These are phyloP conservation scores for Eilema depressum DNA, from an alignment of 2,888 invertebrate species.

Conservation along the genomic window DNA sequence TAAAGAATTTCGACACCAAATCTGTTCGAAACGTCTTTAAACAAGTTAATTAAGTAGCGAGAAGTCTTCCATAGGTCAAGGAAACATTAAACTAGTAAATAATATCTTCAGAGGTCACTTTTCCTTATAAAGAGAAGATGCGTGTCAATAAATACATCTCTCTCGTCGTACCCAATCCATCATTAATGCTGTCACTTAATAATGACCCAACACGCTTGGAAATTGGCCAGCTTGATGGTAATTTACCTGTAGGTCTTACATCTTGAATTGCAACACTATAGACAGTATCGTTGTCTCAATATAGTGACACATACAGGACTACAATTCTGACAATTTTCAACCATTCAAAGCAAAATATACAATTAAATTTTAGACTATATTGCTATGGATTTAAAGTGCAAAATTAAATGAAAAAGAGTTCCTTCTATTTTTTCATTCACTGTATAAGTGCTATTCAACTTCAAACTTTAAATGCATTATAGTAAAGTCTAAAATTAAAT, in stretches of 20 bases:
- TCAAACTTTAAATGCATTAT: too few species aligned
- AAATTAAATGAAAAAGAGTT: too few species aligned
- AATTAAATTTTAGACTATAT: too few species aligned
- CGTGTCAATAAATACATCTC: slow-evolving; percentile 42
- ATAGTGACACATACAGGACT: slow-evolving; percentile 4
- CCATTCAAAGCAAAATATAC: too few species aligned
- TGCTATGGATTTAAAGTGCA: too few species aligned
- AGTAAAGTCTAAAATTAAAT: too few species aligned
- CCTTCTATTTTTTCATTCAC: too few species aligned
- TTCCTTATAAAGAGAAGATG: slow-evolving; percentile 44
- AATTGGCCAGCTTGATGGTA: slow-evolving; percentile 15
- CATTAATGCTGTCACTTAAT: slow-evolving; percentile 22
- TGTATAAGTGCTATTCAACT: too few species aligned
- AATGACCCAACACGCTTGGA: slow-evolving; percentile 16
- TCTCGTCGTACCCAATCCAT: slow-evolving; percentile 30
- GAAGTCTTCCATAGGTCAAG: slow-evolving; percentile 19
- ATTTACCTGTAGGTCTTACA: slow-evolving; percentile 15
- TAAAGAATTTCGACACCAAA: background rate
- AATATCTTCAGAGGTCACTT: slow-evolving; percentile 32
- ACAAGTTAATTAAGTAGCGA: slow-evolving; percentile 16
- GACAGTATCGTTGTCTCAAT: background rate
- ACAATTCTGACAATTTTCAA: too few species aligned
- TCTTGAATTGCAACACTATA: slow-evolving; percentile 7
- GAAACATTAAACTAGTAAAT: slow-evolving; percentile 25
- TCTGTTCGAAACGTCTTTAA: background rate